Conservation (phyloP, 2,888 invertebrate species). For the Tribolium freemani region DNA sequence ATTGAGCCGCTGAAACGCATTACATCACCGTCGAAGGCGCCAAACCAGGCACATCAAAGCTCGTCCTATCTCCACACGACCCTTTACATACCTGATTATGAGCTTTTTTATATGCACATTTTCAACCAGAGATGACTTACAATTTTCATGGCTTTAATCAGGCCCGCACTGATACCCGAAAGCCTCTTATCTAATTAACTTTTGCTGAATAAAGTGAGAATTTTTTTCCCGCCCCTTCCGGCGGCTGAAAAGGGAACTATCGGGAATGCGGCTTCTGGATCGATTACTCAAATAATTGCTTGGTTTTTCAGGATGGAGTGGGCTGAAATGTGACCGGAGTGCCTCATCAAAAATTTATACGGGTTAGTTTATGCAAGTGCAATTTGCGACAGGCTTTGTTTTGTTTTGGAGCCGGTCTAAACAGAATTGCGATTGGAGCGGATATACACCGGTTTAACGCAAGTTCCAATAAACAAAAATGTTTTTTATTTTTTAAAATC, state of each 20-base stretch:
- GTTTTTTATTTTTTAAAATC: too few relatives aligned
- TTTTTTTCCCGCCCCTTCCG: neutral
- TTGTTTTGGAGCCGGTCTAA: neutral
- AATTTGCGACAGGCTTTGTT: neutral
- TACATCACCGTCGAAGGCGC: slow-evolving; percentile 30
- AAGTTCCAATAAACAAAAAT: too few relatives aligned
- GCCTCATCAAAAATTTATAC: neutral
- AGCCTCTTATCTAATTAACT: slow-evolving; percentile 32
- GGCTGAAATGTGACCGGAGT: neutral
- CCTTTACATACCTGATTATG: slow-evolving; percentile 42
- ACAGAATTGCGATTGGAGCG: neutral
- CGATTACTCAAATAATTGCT: slow-evolving; percentile 29
- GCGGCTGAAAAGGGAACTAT: neutral
- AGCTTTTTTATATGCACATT: slow-evolving; percentile 44
- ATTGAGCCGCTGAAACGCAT: slow-evolving; percentile 49
- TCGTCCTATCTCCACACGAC: slow-evolving; percentile 24
- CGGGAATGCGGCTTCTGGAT: slow-evolving; percentile 6
- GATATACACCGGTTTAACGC: neutral
- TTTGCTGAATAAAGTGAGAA: neutral
- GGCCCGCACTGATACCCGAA: slow-evolving; percentile 6
- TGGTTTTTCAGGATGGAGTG: neutral
- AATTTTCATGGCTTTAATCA: slow-evolving; percentile 37
- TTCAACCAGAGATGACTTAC: slow-evolving; percentile 31
- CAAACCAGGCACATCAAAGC: slow-evolving; percentile 20
- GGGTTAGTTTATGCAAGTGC: neutral